Conservation (phyloP, 2,888 invertebrate species). For the Auanema sp. region DNA sequence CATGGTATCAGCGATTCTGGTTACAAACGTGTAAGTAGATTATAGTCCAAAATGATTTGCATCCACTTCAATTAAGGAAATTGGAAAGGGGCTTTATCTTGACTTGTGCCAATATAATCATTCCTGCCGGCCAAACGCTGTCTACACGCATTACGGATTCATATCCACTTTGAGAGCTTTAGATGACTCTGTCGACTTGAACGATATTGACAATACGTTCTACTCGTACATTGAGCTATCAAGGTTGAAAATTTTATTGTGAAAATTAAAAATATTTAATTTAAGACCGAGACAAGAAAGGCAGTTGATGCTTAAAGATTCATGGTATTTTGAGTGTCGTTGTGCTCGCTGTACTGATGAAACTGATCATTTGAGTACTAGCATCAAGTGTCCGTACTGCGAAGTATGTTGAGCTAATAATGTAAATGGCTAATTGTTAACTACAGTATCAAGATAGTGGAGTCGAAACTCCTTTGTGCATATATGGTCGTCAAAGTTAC, state of each 20-base stretch:
- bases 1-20: slow-evolving; percentile 61
- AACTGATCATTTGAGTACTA: slow-evolving; percentile 55
- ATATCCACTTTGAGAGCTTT: slow-evolving; percentile 55
- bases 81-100: slow-evolving; percentile 63
- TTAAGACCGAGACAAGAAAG: slow-evolving; percentile 5
- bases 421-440: neutral
- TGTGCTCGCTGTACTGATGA: slow-evolving; percentile 60
- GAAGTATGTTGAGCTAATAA: slow-evolving; percentile 21
- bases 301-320: slow-evolving; percentile 48
- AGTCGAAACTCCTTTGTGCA: slow-evolving; percentile 19
- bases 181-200: slow-evolving; percentile 48
- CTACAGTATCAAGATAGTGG: slow-evolving; percentile 11
- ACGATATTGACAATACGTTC: slow-evolving; percentile 52
- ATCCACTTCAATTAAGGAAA: slow-evolving; percentile 43
- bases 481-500: slow-evolving; percentile 41
- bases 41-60: neutral
- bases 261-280: too few species aligned
- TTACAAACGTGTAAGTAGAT: slow-evolving; percentile 45
- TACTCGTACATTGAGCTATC: slow-evolving; percentile 64
- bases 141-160: slow-evolving; percentile 59
- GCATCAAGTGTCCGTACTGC: slow-evolving; percentile 56
- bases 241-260: too few species aligned
- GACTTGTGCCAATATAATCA: slow-evolving; percentile 64
- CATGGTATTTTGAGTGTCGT: slow-evolving; percentile 63
- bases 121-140: slow-evolving; percentile 61